Evolutionary conservation across 53 echinoderm and acorn worm genomes (phyloP).

Genomic region (Astropecten irregularis): DNA sequence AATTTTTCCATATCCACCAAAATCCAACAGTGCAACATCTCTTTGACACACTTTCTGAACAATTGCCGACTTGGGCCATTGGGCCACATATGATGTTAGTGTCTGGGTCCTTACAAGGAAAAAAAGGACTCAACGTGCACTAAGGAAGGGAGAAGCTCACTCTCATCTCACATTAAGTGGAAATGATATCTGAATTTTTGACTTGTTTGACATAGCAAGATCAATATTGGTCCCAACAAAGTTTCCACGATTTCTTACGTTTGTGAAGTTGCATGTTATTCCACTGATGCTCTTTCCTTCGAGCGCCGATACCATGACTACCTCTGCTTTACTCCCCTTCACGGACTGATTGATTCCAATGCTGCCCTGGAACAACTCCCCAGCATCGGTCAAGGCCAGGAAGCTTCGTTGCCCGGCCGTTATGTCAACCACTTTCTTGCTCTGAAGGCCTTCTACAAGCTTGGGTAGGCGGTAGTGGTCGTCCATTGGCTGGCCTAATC

Average conservation of each 20-base stretch:
- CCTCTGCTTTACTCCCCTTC: slow-evolving; percentile 74
- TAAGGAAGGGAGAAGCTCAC: no score
- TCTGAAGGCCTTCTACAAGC: slow-evolving; percentile 73
- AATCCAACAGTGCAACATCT: no score
- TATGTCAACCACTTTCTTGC: slow-evolving; percentile 81
- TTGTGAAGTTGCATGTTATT: slow-evolving; percentile 77
- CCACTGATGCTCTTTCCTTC: slow-evolving; percentile 90
- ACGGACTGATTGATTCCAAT: slow-evolving; percentile 64
- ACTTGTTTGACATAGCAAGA: no score
- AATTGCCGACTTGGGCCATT: no score
- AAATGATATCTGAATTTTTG: no score
- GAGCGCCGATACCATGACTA: slow-evolving; percentile 67
- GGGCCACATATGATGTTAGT: no score
- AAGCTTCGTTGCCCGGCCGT: slow-evolving; percentile 67
- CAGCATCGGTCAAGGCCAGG: slow-evolving; percentile 71
- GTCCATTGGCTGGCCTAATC: slow-evolving; percentile 88
- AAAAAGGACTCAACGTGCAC: no score
- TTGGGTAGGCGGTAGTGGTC: slow-evolving; percentile 89
- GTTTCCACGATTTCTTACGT: no score
- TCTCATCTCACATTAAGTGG: no score
- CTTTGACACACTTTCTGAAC: no score
- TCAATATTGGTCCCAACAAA: not conserved
- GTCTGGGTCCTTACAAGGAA: no score
- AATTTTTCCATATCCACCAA: no score
- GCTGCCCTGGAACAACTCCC: slow-evolving; percentile 87